These are phyloP conservation scores for Rhysida immarginata DNA, from an alignment of 1,140 invertebrate genomes.

Conservation along the genomic window DNA sequence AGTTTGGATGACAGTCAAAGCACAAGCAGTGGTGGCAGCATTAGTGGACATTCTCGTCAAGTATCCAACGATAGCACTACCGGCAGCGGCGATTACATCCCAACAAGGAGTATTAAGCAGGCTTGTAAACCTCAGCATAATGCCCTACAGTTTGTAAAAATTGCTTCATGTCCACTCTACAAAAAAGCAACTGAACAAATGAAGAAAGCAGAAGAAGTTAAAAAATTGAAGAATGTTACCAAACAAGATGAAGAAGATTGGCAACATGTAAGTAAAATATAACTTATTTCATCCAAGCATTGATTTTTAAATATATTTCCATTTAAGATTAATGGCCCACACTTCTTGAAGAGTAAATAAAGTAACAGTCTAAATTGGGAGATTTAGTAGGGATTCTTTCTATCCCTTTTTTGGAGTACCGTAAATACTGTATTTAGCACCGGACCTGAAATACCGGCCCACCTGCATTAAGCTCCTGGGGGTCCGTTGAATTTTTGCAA, in stretches of 20 bases:
- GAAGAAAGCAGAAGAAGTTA: constrained; percentile 64
- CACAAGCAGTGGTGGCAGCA: constrained; percentile 15
- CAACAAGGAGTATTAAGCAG: constrained; percentile 35
- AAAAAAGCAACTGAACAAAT: constrained; percentile 69
- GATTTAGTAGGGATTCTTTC: too few relatives aligned
- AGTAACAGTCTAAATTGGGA: too few relatives aligned
- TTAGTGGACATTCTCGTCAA: constrained; percentile 18
- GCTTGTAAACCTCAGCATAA: constrained; percentile 64
- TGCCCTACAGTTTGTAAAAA: constrained; percentile 73
- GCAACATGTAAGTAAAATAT: constrained; percentile 77
- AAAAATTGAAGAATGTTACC: constrained; percentile 51
- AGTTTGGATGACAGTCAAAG: constrained; percentile 21
- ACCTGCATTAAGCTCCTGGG: too few relatives aligned
- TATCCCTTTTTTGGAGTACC: too few relatives aligned
- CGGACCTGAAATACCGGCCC: too few relatives aligned
- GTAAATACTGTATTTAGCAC: too few relatives aligned
- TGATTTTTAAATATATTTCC: too few relatives aligned
- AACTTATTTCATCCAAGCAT: too few relatives aligned
- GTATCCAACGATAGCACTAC: constrained; percentile 26
- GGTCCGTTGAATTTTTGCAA: too few relatives aligned
- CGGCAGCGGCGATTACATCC: constrained; percentile 22
- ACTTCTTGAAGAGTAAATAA: too few relatives aligned
- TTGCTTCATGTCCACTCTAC: constrained; percentile 38
- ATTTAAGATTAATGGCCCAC: too few relatives aligned
- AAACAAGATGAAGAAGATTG: constrained; percentile 74